Evolutionary conservation across 2,113 vertebrate species (phyloP).

Genomic region (Meles meles): DNA sequence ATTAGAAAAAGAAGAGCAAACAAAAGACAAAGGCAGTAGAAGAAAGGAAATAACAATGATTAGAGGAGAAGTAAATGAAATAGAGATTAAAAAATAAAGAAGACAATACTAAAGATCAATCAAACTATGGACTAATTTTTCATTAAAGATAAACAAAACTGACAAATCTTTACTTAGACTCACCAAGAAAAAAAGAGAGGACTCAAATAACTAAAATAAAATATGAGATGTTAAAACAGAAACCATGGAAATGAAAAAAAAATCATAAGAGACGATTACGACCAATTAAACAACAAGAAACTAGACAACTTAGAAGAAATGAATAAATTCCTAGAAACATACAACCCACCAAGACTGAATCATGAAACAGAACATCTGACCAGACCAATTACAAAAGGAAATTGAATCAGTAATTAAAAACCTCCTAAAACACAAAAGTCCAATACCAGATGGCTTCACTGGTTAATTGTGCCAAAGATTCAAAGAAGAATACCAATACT

Average conservation of each 20-base stretch:
- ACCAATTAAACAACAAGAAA: not conserved
- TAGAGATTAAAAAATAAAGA: not conserved
- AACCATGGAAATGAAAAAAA: not conserved
- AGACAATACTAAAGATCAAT: not conserved
- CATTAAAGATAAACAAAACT: not conserved
- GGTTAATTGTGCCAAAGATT: not conserved
- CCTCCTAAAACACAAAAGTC: not conserved
- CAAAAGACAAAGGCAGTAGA: not conserved
- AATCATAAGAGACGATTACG: not conserved
- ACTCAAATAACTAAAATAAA: not conserved
- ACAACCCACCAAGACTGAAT: not conserved
- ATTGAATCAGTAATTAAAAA: not conserved
- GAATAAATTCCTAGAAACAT: not conserved
- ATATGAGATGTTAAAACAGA: not conserved
- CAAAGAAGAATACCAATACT: not conserved
- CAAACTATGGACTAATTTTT: not conserved
- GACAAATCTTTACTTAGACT: not conserved
- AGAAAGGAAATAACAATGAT: not conserved
- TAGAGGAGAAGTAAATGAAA: not conserved
- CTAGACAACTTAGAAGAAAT: not conserved
- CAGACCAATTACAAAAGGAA: not conserved
- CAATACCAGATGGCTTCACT: not conserved
- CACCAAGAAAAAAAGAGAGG: not conserved
- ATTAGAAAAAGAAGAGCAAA: not conserved
- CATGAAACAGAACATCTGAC: not conserved